phyloP scores from a whole-genome alignment of 2,888 invertebrate genomes.

The Phortica magna region DNA sequence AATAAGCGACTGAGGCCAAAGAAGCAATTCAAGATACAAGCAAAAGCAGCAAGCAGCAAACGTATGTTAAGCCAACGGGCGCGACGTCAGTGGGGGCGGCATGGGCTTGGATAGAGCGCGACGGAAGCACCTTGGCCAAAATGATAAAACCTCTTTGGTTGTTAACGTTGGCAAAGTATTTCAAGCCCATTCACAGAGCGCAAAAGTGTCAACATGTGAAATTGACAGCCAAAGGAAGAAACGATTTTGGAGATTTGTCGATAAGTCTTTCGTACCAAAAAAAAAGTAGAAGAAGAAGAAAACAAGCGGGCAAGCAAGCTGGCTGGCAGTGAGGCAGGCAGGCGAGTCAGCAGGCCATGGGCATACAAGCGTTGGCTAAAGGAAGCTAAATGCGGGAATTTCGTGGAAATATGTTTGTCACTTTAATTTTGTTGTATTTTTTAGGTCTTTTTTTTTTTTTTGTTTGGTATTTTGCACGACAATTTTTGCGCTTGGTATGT shows the following conservation, averaged over 20 bases:
- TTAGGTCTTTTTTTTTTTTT: background rate
- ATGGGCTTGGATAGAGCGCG: background rate
- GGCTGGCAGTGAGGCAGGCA: conserved; percentile 14
- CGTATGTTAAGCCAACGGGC: background rate
- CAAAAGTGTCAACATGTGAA: conserved; percentile 68
- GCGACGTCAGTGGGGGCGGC: conserved; percentile 12
- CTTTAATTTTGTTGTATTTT: background rate
- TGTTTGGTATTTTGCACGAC: background rate
- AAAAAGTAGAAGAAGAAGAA: conserved; percentile 9
- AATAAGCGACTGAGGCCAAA: conserved; percentile 52
- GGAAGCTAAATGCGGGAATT: conserved; percentile 7
- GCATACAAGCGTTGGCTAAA: background rate
- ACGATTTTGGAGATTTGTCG: conserved; percentile 72
- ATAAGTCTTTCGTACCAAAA: conserved; percentile 61
- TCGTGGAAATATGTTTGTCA: conserved; percentile 35
- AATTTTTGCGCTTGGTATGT: conserved; percentile 41
- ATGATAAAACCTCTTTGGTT: conserved; percentile 55
- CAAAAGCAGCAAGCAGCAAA: conserved; percentile 18
- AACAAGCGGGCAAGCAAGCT: conserved; percentile 30
- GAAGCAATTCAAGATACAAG: background rate
- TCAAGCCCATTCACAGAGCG: conserved; percentile 53
- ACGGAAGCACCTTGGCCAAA: conserved; percentile 32
- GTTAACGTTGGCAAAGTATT: conserved; percentile 49
- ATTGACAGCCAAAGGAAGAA: conserved; percentile 66
- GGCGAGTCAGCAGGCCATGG: background rate